Base-by-base conservation (phyloP, 2,888 invertebrate genomes). In the Melinaea marsaeus region DNA sequence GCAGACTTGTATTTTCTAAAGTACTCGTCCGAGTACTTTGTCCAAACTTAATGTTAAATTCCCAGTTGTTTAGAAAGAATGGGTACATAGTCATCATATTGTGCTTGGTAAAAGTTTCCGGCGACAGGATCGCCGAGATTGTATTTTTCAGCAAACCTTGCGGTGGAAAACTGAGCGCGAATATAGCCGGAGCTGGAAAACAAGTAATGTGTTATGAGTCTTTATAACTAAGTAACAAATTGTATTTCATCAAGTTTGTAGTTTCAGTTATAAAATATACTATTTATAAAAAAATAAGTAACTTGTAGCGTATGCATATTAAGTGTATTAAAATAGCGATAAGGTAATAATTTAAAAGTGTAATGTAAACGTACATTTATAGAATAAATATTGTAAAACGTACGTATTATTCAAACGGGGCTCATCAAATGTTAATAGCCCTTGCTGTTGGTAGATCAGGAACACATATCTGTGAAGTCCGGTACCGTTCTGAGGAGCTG, bases 71-170 rank as follows among this genome's bases (percentile, higher is more conserved):
- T 80, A 79, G 90, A 89, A 2, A 93, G 76, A 0, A 86, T 73
- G 0, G 92, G 95, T 13, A 96, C 96, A 75, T 96, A 97, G 74
- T 95, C 95, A 77, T 97, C 96, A 80, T 91, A 96, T 74, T 95
- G 89, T 0, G 96, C 96, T 80, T 94, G 94, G 81, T 93, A 97
- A 80, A 95, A 94, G 79, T 96, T 97, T 33, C 95, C 96, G 65
- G 95, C 95, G 59, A 96, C 82, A 0, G 96, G 96, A 61, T 93
- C 88, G 3, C 94, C 95, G 11, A 97, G 88, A 22, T 93, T 92
- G 83, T 96, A 94, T 76, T 96, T 96, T 57, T 89, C 77, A 0
- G 95, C 95, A 79, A 96, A 95, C 22, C 93, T 92, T 59, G 85
- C 72, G 62, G 88, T 88, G 32, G 86, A 85, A 78, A 90, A 91